Evolutionary conservation across 2,113 vertebrate genomes (phyloP), one percentile per base, ranked within the genome.

Genomic region (Oryzias woworae): DNA sequence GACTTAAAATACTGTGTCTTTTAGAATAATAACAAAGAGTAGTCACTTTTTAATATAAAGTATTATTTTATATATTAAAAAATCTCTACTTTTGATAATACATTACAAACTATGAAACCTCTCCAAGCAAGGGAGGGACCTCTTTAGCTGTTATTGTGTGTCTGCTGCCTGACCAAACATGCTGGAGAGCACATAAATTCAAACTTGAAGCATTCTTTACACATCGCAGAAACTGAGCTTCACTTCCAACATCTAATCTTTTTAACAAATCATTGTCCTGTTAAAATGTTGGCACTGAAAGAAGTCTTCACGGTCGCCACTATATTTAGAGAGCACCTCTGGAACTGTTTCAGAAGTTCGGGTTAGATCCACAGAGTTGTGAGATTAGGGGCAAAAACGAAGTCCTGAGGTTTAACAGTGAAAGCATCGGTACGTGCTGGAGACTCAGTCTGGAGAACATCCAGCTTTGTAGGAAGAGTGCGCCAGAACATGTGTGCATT

Each of bases 41-140:
- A 36, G 36, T 36, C 36, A 36, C 36, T 36, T 36, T 36, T 36
- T 36, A 12, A 36, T 36, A 36, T 36, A 12, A 36, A 36, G 1
- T 36, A 36, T 36, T 36, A 36, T 36, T 36, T 10, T 12, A 36
- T 3, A 13, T 12, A 36, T 36, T 36, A 36, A 10, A 36, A 36
- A 48, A 48, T 87, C 79, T 62, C 69, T 88, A 80, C 82, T 78
- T 71, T 87, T 82, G 79, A 76, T 77, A 86, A 85, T 68, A 71
- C 68, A 78, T 62, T 81, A 84, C 14, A 47, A 73, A 81, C 67
- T 85, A 31, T 81, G 75, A 89, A 74, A 58, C 43, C 44, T 26
- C 22, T 82, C 78, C 74, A 68, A 52, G 78, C 80, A 78, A 76
- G 63, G 71, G 8, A 36, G 36, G 62, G 69, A 73, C 60, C 53